Base-by-base conservation (phyloP, 2,797 vertebrate genomes). In the Rhynchonycteris naso region DNA sequence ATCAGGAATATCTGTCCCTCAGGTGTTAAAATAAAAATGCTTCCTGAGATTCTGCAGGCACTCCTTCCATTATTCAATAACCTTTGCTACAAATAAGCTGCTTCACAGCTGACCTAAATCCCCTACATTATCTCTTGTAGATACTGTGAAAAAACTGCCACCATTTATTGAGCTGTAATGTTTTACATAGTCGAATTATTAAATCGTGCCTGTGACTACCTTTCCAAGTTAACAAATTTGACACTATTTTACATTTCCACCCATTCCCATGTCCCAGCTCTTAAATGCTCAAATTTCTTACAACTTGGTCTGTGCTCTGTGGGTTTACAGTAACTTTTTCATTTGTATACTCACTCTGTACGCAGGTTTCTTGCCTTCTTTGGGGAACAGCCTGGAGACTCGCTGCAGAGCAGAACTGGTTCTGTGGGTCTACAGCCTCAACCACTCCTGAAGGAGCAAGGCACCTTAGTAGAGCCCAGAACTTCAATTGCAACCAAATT, bases 61-160 rank as follows among this genome's bases (percentile, higher is more conserved):
- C 15, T 85, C 16, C 69, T 89, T 81, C 68, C 59, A 63, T 79
- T 58, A 90, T 84, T 88, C 75, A 85, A 81, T 61, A 30, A 79
- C 82, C 76, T 79, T 72, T 50, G 56, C 68, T 76, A 50, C 92
- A 80, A 91, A 72, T 84, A 88, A 85, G 10, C 85, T 92, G 59
- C 33, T 22, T 85, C 66, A 3, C 1, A 75, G 16, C 65, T 80
- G 74, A 85, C 93, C 88, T 38, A 72, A 79, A 50, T 33, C 59
- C 84, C 63, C 24, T 0, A 1, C 24, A 38, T 94, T 88, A 86
- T 16, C 75, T 81, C 85, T 43, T 21, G 0, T 2, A 59, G 38
- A 59, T 71, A 4, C 0, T 1, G 9, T 1, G 52, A 52, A 28
- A 28, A 56, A 63, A 28, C 54, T 28, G 30, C 33, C 0, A 0